Percentiles rank a stretch among this genome's conserved stretches.
These are phyloP conservation scores for Perognathus longimembris DNA, from an alignment of 2,113 vertebrate species.

Conservation along the genomic window DNA sequence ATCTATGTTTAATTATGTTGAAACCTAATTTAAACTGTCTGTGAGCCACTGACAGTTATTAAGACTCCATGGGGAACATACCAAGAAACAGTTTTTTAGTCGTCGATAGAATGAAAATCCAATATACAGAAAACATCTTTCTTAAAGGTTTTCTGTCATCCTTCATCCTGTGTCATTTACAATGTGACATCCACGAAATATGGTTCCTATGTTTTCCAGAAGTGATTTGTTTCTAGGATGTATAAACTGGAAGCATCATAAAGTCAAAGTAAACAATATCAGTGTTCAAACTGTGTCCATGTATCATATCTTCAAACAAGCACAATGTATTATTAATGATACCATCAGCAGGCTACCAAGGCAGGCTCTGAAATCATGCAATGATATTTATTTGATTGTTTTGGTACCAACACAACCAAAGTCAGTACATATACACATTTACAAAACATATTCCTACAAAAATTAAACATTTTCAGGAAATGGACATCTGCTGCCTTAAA, in stretches of 20 bases:
- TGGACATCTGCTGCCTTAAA: background rate
- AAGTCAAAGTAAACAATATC: slow-evolving; percentile 31
- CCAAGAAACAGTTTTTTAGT: background rate
- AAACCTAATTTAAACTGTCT: slow-evolving; percentile 38
- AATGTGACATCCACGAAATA: slow-evolving; percentile 25
- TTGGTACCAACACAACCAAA: background rate
- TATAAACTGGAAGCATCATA: background rate
- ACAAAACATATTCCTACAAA: background rate
- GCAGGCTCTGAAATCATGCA: background rate
- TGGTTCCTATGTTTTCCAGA: background rate
- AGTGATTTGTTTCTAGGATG: slow-evolving; percentile 42
- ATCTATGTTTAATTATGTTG: slow-evolving; percentile 51
- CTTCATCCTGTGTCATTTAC: slow-evolving; percentile 33
- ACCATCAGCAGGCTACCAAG: background rate
- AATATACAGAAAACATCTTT: background rate
- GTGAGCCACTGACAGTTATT: slow-evolving; percentile 21
- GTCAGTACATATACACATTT: background rate
- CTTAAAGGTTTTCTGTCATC: background rate
- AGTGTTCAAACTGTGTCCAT: background rate
- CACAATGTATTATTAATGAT: slow-evolving; percentile 50
- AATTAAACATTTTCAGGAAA: background rate
- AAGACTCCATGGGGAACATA: background rate
- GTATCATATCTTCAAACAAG: slow-evolving; percentile 11
- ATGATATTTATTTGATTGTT: background rate
- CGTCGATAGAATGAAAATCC: background rate